Evolutionary conservation across 2,113 vertebrate genomes (phyloP).

Genomic region (Lagopus muta): DNA sequence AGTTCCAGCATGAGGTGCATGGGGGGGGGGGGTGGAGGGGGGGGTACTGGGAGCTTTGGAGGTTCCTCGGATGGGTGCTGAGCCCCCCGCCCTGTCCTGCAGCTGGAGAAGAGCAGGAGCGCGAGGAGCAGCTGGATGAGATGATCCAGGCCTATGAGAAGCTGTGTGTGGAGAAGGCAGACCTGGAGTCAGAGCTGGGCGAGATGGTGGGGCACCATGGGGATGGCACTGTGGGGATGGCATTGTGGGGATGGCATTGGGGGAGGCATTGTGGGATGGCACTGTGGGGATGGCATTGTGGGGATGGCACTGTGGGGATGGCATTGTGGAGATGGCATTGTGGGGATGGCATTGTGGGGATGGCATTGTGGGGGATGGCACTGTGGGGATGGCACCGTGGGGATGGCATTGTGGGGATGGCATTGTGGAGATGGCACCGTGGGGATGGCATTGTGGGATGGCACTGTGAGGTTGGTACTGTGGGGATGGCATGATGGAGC

Average conservation of each 20-base stretch:
- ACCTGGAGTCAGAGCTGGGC: slow-evolving; percentile 91
- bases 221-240: too few species aligned
- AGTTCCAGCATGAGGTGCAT: slow-evolving; percentile 93
- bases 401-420: too few species aligned
- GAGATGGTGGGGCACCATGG: slow-evolving; percentile 87
- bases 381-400: too few species aligned
- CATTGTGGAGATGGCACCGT: background rate
- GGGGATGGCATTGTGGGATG: too few species aligned
- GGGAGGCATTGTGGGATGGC: too few species aligned
- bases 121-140: slow-evolving; percentile 95
- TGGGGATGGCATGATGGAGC: too few species aligned
- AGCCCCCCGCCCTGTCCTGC: background rate
- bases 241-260: background rate
- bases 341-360: too few species aligned
- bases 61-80: background rate
- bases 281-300: too few species aligned
- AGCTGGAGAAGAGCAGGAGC: slow-evolving; percentile 95
- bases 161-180: slow-evolving; percentile 95
- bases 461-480: too few species aligned
- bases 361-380: too few species aligned
- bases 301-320: too few species aligned
- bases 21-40: fast-evolving
- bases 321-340: too few species aligned
- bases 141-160: slow-evolving; percentile 98
- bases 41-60: fast-evolving